Conservation (phyloP, 2,888 invertebrate genomes). For the Apantesis nais region DNA sequence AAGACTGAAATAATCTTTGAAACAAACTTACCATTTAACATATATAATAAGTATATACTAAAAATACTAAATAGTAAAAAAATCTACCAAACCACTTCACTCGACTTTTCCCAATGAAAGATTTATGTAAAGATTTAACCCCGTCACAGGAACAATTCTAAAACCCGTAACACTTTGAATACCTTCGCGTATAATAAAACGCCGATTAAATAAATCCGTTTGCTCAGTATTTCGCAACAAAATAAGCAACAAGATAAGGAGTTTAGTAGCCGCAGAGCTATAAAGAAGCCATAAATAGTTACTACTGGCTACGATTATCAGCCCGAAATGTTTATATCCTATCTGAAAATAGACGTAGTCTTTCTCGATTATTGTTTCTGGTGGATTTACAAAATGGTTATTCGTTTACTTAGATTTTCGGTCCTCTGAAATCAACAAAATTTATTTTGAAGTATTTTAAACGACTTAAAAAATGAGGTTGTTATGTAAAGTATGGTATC, state of each 20-base stretch:
- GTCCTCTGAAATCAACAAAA: not conserved
- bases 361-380: not conserved
- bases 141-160: not conserved
- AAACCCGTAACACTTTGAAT: not conserved
- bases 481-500: too few relatives aligned
- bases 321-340: conserved; percentile 4
- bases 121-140: not conserved
- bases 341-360: not conserved
- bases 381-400: not conserved
- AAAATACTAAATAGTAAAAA: not conserved
- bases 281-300: conserved; percentile 4
- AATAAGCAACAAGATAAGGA: conserved; percentile 26
- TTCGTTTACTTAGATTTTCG: not conserved
- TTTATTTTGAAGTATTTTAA: not conserved
- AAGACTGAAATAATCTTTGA: too few relatives aligned
- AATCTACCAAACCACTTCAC: not conserved
- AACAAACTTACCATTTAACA: too few relatives aligned
- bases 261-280: conserved; percentile 17
- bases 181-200: conserved; percentile 5
- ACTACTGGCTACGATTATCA: conserved; percentile 4
- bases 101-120: not conserved
- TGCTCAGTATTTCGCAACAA: conserved; percentile 21
- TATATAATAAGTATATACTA: too few relatives aligned
- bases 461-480: too few relatives aligned
- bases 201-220: conserved; percentile 15